A percentile compares a stretch with the other conserved stretches of the same genome.
Evolutionary conservation across 35 echinoderm and acorn worm genomes (phyloP).

Genomic region (Apostichopus californicus): DNA sequence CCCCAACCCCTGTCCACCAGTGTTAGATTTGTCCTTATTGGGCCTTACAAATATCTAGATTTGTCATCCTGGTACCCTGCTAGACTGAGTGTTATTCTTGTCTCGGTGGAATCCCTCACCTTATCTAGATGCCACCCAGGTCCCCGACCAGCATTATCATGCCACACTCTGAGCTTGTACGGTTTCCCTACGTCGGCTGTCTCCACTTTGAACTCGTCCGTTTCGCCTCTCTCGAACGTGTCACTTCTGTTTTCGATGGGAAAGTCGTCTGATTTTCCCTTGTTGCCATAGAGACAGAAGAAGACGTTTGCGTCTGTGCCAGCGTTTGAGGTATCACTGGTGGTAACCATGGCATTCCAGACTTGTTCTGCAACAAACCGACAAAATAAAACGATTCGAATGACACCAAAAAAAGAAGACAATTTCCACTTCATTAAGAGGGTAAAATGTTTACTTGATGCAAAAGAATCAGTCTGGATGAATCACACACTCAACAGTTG

Average conservation of each 20-base stretch:
- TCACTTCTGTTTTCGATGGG: conserved; percentile 85
- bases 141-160: conserved; percentile 83
- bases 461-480: too few species aligned
- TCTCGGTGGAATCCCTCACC: conserved; percentile 50
- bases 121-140: conserved; percentile 95
- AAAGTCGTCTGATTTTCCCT: conserved; percentile 95
- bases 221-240: conserved; percentile 81
- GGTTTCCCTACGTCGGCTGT: conserved; percentile 88
- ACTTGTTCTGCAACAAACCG: conserved; percentile 61
- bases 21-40: background rate
- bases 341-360: conserved; percentile 83
- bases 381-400: background rate
- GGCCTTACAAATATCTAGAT: conserved; percentile 68
- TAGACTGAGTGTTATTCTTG: background rate
- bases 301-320: conserved; percentile 93
- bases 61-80: conserved; percentile 70
- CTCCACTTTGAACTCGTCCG: conserved; percentile 92
- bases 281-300: conserved; percentile 95
- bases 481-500: too few species aligned
- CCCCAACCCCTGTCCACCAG: background rate
- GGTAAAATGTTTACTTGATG: too few species aligned
- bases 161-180: conserved; percentile 95
- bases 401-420: too few species aligned
- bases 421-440: too few species aligned
- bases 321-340: conserved; percentile 74